A percentile compares a stretch with the other conserved stretches of the same genome.
These are phyloP conservation scores for Ptychadena robeensis DNA, from an alignment of 2,797 vertebrate genomes.

Conservation along the genomic window DNA sequence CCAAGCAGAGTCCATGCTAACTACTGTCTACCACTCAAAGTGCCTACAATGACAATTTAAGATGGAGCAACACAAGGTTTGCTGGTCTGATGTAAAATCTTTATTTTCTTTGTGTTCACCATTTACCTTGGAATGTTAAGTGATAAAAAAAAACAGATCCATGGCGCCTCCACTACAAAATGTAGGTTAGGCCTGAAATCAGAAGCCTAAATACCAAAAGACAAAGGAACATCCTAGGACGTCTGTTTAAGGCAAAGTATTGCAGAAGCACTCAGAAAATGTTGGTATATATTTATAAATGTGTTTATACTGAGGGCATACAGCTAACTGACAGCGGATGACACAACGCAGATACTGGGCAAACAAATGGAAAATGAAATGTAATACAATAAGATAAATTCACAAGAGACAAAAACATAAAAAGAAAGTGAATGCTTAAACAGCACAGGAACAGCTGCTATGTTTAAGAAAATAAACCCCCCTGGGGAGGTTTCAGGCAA, in stretches of 20 bases:
- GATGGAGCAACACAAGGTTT: too few relatives aligned
- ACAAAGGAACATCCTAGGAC: conserved; percentile 9
- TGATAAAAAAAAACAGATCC: too few relatives aligned
- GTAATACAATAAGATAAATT: conserved; percentile 38
- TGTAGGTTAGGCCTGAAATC: too few relatives aligned
- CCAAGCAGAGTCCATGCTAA: too few relatives aligned
- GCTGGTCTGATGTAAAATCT: too few relatives aligned
- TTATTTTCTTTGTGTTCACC: too few relatives aligned
- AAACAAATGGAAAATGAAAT: conserved; percentile 38
- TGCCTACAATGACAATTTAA: too few relatives aligned
- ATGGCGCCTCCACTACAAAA: too few relatives aligned
- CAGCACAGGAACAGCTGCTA: conserved; percentile 29
- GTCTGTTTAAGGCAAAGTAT: conserved; percentile 15
- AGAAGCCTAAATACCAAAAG: too few relatives aligned
- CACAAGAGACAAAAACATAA: conserved; percentile 46
- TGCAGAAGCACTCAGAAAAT: too few relatives aligned
- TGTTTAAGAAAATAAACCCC: conserved; percentile 41
- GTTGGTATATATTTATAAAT: conserved; percentile 41
- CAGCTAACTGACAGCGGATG: conserved; percentile 23
- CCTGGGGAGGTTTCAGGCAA: conserved; percentile 26
- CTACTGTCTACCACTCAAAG: too few relatives aligned
- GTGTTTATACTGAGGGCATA: conserved; percentile 34
- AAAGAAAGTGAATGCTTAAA: conserved; percentile 40
- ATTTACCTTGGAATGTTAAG: too few relatives aligned
- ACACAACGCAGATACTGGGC: conserved; percentile 31